Base-by-base conservation (phyloP, 2,113 vertebrate species). In the Hippocampus zosterae region DNA sequence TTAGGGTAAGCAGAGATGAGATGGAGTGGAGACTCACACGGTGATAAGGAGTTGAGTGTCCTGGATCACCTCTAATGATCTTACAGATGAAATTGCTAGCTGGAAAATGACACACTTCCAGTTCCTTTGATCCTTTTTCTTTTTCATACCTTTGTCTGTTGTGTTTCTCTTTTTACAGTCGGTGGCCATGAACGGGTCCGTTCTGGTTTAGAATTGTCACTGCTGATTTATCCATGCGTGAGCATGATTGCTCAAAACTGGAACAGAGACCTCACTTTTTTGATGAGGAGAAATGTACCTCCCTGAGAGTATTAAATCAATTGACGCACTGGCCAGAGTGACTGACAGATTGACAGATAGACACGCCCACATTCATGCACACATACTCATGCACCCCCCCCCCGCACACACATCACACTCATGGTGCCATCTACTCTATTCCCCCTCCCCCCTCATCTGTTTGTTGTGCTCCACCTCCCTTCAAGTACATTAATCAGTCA, bases 401-500 rank as follows among this genome's bases (percentile, higher is more conserved):
- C 3, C 13, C 42, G 18, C 66, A 65, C 80, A 50, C 23, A 37
- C 33, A 37, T 44, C 12, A 44, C 42, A 37, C 33, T 72, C 75
- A 46, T 61, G 64, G 69, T 53, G 68, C 67, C 73, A 40, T 19
- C 56, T 2, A n/a, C 64, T 73, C 67, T 46, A 44, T 63, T 52
- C 50, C 69, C 70, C 70, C 65, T 29, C 67, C 63, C 74, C 73
- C 41, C 73, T 44, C 29, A 21, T 87, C 77, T 84, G 80, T 85
- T 88, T 88, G 83, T 88, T 87, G 87, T 87, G 83, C 84, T 82
- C 82, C 79, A 81, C 84, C 85, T 86, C 82, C 84, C 79, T 88
- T 74, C 37, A 71, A 87, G 86, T 87, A 80, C 88, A 89, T 89
- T 89, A 89, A 88, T 90, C 89, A 90, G 89, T 88, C 87, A 89